These are phyloP conservation scores for Numida meleagris DNA, from an alignment of 2,113 vertebrate genomes.

Conservation along the genomic window DNA sequence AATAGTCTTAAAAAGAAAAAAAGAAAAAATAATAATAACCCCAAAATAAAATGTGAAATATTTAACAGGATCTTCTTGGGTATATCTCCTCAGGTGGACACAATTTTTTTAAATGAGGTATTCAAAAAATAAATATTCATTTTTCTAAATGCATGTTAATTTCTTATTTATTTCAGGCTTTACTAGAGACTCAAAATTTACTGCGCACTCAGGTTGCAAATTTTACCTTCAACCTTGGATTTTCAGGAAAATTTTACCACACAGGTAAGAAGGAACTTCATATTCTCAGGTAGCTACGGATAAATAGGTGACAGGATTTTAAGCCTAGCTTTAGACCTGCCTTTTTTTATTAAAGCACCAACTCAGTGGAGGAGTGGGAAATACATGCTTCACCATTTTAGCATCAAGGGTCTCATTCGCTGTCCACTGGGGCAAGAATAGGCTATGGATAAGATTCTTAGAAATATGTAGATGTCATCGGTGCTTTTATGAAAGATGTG, in stretches of 20 bases:
- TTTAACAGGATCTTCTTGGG: not conserved
- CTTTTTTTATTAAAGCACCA: not conserved
- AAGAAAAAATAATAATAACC: not conserved
- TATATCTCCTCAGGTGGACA: not conserved
- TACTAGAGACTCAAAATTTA: constrained; percentile 88
- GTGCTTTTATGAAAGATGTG: not conserved
- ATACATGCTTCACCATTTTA: not conserved
- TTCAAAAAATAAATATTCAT: constrained; percentile 25
- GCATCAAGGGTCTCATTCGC: not conserved
- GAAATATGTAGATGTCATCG: not conserved
- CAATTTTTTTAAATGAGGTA: constrained; percentile 52
- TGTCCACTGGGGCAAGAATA: not conserved
- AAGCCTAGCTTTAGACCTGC: not conserved
- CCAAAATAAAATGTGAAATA: not conserved
- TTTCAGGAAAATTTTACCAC: constrained; percentile 92
- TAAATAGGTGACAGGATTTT: constrained; percentile 49
- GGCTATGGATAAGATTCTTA: not conserved
- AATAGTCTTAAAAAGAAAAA: not conserved
- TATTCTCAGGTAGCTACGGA: constrained; percentile 61
- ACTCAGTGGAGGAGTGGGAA: not conserved
- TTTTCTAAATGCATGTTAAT: constrained; percentile 79
- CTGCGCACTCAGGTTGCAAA: constrained; percentile 89
- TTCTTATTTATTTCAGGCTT: constrained; percentile 86
- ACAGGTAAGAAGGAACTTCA: constrained; percentile 84
- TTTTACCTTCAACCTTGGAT: constrained; percentile 93